A percentile compares a stretch with the other conserved stretches of the same genome.
These are phyloP conservation scores for Trissoscelio sp. DNA, from an alignment of 2,888 invertebrate species.

Conservation along the genomic window DNA sequence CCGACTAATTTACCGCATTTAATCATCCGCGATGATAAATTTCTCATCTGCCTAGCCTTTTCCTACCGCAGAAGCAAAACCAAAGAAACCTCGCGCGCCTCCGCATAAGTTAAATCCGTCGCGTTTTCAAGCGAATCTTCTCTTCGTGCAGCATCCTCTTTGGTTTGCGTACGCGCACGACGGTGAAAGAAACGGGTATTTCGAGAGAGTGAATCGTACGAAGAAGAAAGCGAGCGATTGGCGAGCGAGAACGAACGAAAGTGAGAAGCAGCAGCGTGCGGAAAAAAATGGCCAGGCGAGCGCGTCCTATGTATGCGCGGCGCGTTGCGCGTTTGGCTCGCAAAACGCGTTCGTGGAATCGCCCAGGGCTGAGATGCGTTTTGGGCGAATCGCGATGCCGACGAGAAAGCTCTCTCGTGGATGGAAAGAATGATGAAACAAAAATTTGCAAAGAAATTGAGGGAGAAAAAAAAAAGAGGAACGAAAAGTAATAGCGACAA, in stretches of 20 bases:
- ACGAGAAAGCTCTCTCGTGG: slow-evolving; percentile 42
- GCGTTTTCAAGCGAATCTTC: slow-evolving; percentile 44
- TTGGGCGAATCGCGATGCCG: slow-evolving; percentile 56
- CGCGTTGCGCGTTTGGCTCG: slow-evolving; percentile 22
- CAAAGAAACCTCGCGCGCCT: slow-evolving; percentile 52
- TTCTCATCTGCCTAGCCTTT: slow-evolving; percentile 53
- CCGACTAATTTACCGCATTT: slow-evolving; percentile 58
- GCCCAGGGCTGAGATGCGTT: slow-evolving; percentile 65
- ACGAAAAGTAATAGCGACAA: slow-evolving; percentile 2
- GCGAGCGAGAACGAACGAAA: slow-evolving; percentile 70
- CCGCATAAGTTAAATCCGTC: slow-evolving; percentile 60
- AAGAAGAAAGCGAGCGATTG: slow-evolving; percentile 48
- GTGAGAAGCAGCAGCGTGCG: slow-evolving; percentile 57
- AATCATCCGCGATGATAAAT: slow-evolving; percentile 63
- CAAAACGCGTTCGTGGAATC: slow-evolving; percentile 63
- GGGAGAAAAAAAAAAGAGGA: neutral
- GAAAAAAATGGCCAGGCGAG: slow-evolving; percentile 51
- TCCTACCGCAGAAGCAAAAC: slow-evolving; percentile 63
- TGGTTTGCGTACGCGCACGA: slow-evolving; percentile 40
- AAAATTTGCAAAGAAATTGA: slow-evolving; percentile 9
- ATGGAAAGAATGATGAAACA: neutral
- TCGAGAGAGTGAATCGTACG: slow-evolving; percentile 62
- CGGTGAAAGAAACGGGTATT: slow-evolving; percentile 63
- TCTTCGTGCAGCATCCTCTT: slow-evolving; percentile 49
- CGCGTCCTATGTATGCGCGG: slow-evolving; percentile 55